phyloP scores from a whole-genome alignment of 2,797 vertebrate genomes.

The Spea hammondii region DNA sequence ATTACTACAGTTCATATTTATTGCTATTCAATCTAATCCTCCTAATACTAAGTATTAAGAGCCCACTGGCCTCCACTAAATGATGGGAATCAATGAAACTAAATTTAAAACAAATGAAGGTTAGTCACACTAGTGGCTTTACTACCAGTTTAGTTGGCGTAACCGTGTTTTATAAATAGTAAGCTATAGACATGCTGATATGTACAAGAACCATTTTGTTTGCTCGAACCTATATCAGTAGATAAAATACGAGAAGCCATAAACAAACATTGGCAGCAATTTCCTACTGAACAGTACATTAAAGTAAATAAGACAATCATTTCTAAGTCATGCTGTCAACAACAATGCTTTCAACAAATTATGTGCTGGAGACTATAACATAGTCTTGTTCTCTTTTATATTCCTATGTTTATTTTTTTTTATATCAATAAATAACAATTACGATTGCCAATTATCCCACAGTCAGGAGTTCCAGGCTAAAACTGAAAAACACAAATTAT shows the following conservation, averaged over 20 bases:
- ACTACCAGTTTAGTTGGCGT: background rate
- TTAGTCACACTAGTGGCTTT: background rate
- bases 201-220: background rate
- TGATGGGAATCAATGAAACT: too few relatives aligned
- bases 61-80: too few relatives aligned
- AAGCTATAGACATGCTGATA: conserved; percentile 10
- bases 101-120: too few relatives aligned
- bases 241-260: conserved; percentile 9
- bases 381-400: conserved; percentile 30
- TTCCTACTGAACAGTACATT: conserved; percentile 36
- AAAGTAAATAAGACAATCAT: conserved; percentile 44
- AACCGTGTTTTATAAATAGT: background rate
- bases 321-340: conserved; percentile 39
- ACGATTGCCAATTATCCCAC: conserved; percentile 18
- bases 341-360: conserved; percentile 42
- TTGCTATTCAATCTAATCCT: too few relatives aligned
- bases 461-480: background rate
- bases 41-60: too few relatives aligned
- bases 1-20: too few relatives aligned
- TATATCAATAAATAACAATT: conserved; percentile 48
- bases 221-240: background rate
- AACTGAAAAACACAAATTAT: background rate
- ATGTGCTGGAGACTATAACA: conserved; percentile 29
- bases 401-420: conserved; percentile 29
- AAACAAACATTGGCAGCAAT: conserved; percentile 39